Percentiles rank a stretch among this genome's conserved stretches.
These are phyloP conservation scores for Ochotona princeps DNA, from an alignment of 2,113 vertebrate genomes.

Conservation along the genomic window DNA sequence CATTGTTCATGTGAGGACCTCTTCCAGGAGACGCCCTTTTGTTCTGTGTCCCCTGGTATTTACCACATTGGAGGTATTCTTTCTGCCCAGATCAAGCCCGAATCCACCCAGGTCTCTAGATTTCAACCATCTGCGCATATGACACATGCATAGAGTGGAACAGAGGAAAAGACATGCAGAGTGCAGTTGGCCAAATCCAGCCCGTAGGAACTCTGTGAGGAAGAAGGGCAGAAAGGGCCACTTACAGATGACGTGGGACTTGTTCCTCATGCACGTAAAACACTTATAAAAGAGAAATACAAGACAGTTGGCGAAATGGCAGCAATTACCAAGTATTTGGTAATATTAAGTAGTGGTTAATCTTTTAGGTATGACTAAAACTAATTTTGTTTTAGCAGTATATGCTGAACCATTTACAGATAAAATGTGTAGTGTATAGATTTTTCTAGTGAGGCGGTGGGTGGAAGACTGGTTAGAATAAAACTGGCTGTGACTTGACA, in stretches of 20 bases:
- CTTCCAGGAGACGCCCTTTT: neutral
- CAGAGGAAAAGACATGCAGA: neutral
- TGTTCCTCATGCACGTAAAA: neutral
- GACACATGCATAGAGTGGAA: neutral
- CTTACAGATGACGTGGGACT: neutral
- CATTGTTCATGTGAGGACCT: neutral
- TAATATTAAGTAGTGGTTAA: neutral
- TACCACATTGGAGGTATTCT: neutral
- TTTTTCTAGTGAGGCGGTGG: neutral
- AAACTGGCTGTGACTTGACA: neutral
- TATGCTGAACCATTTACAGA: neutral
- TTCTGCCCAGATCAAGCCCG: neutral
- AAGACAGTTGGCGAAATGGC: neutral
- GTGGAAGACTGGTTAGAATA: neutral
- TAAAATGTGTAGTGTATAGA: neutral
- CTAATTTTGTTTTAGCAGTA: neutral
- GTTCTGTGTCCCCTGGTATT: neutral
- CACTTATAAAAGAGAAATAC: neutral
- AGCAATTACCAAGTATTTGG: neutral
- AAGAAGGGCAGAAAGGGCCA: neutral
- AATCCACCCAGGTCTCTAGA: neutral
- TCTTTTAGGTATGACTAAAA: slow-evolving; percentile 42
- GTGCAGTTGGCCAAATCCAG: neutral
- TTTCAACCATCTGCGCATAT: neutral
- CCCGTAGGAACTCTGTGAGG: neutral